Evolutionary conservation across 2,888 invertebrate genomes (phyloP).

Genomic region (Clanis bilineata): DNA sequence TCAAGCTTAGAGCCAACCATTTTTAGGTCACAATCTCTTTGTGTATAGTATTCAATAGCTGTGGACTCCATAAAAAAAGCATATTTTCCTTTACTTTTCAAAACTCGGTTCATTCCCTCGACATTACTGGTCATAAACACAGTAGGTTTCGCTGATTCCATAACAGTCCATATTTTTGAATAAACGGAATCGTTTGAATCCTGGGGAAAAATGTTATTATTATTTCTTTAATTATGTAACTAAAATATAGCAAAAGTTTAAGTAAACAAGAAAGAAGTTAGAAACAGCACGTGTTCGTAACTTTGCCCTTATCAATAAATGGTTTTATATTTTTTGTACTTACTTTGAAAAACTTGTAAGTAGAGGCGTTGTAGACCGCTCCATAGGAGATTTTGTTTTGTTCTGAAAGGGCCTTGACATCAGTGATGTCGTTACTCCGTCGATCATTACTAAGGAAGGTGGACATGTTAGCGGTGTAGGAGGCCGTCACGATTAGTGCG

Average conservation of each 20-base stretch:
- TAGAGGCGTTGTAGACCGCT: slow-evolving; percentile 89
- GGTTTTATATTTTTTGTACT: slow-evolving; percentile 24
- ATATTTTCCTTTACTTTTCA: slow-evolving; percentile 88
- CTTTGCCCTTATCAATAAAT: background rate
- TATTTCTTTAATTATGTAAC: too few relatives aligned
- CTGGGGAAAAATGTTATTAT: too few relatives aligned
- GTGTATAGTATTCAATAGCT: slow-evolving; percentile 93
- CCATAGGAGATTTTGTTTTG: slow-evolving; percentile 95
- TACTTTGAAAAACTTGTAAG: slow-evolving; percentile 92
- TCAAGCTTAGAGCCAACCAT: slow-evolving; percentile 92
- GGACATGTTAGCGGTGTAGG: slow-evolving; percentile 88
- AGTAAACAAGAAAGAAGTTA: background rate
- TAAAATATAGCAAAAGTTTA: too few relatives aligned
- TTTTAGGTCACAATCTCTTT: slow-evolving; percentile 90
- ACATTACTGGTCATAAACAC: slow-evolving; percentile 90
- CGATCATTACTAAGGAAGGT: slow-evolving; percentile 91
- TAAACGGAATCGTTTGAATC: slow-evolving; percentile 92
- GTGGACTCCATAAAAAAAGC: slow-evolving; percentile 99
- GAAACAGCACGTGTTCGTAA: background rate
- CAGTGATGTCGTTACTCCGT: slow-evolving; percentile 90
- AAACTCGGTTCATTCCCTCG: slow-evolving; percentile 92
- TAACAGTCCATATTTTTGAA: slow-evolving; percentile 94
- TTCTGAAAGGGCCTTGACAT: slow-evolving; percentile 90
- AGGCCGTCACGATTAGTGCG: slow-evolving; percentile 94
- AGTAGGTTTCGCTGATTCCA: slow-evolving; percentile 90